Base-by-base conservation (phyloP, 2,888 invertebrate species). In the Cephus pygmeus region DNA sequence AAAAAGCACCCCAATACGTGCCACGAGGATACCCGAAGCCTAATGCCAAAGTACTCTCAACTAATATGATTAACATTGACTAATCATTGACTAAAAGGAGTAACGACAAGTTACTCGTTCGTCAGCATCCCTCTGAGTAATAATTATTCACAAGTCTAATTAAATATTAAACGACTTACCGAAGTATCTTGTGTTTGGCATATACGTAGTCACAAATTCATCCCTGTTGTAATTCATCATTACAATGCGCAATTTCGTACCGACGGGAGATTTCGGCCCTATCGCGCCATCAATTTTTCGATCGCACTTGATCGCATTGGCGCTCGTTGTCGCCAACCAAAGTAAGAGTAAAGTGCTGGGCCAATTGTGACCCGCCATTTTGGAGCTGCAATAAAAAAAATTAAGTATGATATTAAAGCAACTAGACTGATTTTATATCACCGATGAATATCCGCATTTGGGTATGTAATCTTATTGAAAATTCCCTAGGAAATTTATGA, bases 111-210 rank as follows among this genome's bases (percentile, higher is more conserved):
- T 23, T 9, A 23, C 56, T 23, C 23, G 6, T 56, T 56, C 23
- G 23, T 23, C 6, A 56, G 6, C 23, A 23, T 56, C 23, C 15
- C 56, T 9, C 9, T 56, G 2, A 56, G 9, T 56, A 15, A 6
- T 15, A 6, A 40, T 40, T 40, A 40, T 6, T 40, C 30, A 6
- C 30, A 11, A 30, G 11, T 15, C 30, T 69, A 30, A 69, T 6
- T 69, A 31, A 31, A 6, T 71, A 31, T 23, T 11, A 56, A 56
- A 69, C 12, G 30, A 87, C 87, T 87, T 78, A 91, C 91, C 86
- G 69, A 84, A 86, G 78, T 91, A 91, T 82, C 85, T 87, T n/a
- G 89, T 89, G 73, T 87, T 89, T 3, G 91, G 91, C 89, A 90
- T 88, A 73, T 88, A 91, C 30, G 85, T 85, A 75, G 82, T 84